Conservation (phyloP, 2,113 vertebrate species). For the Cyprinodon tularosa region DNA sequence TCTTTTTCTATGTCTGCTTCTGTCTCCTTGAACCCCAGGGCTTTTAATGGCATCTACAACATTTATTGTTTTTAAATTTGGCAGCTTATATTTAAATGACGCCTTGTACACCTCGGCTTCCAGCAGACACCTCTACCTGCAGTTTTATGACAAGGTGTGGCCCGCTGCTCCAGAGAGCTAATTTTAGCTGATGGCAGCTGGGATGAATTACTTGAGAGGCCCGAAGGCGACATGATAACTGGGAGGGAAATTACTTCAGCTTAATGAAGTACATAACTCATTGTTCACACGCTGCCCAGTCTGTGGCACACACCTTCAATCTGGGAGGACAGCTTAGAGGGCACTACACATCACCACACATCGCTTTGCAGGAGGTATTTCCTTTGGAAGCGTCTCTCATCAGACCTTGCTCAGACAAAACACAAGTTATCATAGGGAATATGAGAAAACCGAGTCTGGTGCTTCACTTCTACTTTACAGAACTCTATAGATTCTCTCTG, state of each 20-base stretch:
- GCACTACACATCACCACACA: slow-evolving; percentile 51
- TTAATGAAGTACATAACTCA: slow-evolving; percentile 79
- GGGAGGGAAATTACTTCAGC: slow-evolving; percentile 72
- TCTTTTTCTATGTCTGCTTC: too few relatives aligned
- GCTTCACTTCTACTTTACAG: too few relatives aligned
- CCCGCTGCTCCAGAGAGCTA: slow-evolving; percentile 42
- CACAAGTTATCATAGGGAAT: slow-evolving; percentile 36
- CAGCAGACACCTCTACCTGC: slow-evolving; percentile 34
- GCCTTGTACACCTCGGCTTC: slow-evolving; percentile 24
- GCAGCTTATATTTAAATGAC: slow-evolving; percentile 11
- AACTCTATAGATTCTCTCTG: too few relatives aligned
- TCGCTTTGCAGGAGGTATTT: slow-evolving; percentile 50
- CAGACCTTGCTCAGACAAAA: slow-evolving; percentile 48
- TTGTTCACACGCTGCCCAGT: slow-evolving; percentile 63
- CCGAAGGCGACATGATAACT: slow-evolving; percentile 69
- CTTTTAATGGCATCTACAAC: neutral
- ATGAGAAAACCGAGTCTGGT: too few relatives aligned
- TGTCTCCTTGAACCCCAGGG: too few relatives aligned
- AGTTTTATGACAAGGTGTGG: slow-evolving; percentile 48
- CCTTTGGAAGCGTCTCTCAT: slow-evolving; percentile 21
- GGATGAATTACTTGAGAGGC: slow-evolving; percentile 65
- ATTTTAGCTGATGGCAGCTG: slow-evolving; percentile 58
- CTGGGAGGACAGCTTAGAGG: slow-evolving; percentile 67
- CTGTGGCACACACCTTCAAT: slow-evolving; percentile 50
- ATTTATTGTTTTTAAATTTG: slow-evolving; percentile 5